These are phyloP conservation scores for Turritopsis dohrnii DNA, from an alignment of 30 jellyfish, hydroid and myxozoan genomes.

Conservation along the genomic window DNA sequence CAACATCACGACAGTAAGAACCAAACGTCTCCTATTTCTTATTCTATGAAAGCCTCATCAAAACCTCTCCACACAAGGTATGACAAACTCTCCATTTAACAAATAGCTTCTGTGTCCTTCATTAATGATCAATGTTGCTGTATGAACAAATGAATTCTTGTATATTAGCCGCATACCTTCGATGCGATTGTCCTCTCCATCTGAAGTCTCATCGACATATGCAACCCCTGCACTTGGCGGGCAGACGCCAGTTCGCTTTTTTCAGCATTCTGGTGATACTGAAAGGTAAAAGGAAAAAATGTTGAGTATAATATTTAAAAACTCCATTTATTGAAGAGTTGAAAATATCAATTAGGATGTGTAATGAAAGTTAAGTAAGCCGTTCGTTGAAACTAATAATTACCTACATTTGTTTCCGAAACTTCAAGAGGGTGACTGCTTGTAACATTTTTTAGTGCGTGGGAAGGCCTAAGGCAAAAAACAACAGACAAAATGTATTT, in stretches of 20 bases:
- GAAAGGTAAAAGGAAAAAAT: background rate
- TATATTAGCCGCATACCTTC: conserved; percentile 40
- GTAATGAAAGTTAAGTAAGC: no score
- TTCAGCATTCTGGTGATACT: conserved; percentile 51
- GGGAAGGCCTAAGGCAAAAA: conserved; percentile 12
- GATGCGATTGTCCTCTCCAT: conserved; percentile 70
- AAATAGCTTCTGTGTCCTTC: no score
- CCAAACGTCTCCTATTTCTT: no score
- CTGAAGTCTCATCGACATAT: conserved; percentile 82
- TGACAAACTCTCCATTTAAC: background rate
- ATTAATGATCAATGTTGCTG: background rate
- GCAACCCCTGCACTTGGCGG: conserved; percentile 71
- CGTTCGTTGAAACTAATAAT: background rate
- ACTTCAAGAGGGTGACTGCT: conserved; percentile 40
- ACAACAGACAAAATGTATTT: background rate
- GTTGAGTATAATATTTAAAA: background rate
- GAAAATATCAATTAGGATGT: no score
- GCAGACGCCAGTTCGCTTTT: conserved; percentile 48
- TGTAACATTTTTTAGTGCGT: background rate
- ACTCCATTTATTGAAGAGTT: background rate
- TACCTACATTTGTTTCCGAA: conserved; percentile 57
- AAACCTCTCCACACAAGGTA: background rate
- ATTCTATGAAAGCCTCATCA: no score
- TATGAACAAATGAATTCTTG: background rate
- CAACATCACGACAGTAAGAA: no score